Evolutionary conservation across 2,888 invertebrate genomes (phyloP), one percentile per base, ranked within the genome.

Genomic region (Drosophila acutilabella): DNA sequence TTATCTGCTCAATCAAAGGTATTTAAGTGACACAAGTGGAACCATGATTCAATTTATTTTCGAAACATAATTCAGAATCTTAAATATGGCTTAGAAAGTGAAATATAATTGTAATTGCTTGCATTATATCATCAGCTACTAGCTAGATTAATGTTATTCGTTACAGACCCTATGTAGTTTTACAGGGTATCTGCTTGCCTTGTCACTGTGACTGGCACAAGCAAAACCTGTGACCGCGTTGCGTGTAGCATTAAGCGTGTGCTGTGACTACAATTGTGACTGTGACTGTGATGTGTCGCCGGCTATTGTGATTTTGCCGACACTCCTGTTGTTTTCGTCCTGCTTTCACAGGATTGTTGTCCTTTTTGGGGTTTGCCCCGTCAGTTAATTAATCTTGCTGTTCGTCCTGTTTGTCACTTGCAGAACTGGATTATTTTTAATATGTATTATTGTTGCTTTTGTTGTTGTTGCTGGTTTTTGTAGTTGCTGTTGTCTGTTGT

Each of bases 331-430:
- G 36, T 48, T 13, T 14, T 38, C 42, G 44, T 45, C 57, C 57
- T 44, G 52, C 13, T 10, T 18, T 13, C 42, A 36, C 16, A 16
- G 23, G 56, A 10, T 41, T 54, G 33, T 47, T 48, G 41, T 41
- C 53, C 45, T 38, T 74, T 78, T 57, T 50, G 60, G 62, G 62
- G 71, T 57, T 68, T 71, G 78, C 59, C 44, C 60, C 20, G 64
- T 56, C 50, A 68, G 79, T 79, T 79, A 81, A 83, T 83, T 83
- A 83, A 83, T 83, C 82, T 78, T 81, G 79, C 70, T 64, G 84
- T 59, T 69, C 78, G 79, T 65, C 71, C 53, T 57, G 56, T 65
- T 69, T 68, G 73, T 75, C 83, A 80, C 81, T 70, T 74, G 73
- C 74, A 81, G 65, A 59, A 53, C 60, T 61, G 78, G 78, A 73